Percentiles rank a stretch among this genome's conserved stretches.
Evolutionary conservation across 2,797 vertebrate genomes (phyloP).

Genomic region (Numenius phaeopus): DNA sequence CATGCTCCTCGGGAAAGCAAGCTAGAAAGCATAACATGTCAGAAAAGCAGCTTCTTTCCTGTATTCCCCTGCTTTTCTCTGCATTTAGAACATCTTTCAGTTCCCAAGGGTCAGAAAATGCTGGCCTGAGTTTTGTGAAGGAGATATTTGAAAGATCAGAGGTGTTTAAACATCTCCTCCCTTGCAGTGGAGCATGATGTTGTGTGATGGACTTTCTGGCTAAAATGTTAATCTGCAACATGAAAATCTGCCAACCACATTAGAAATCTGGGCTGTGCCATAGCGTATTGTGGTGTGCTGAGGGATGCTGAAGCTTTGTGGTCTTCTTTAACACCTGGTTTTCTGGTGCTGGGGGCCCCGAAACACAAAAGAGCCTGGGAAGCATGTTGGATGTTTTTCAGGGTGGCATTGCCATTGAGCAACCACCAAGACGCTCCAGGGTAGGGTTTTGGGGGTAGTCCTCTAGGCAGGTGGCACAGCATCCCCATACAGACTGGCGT

Average conservation of each 20-base stretch:
- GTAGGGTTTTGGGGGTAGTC: rapidly evolving
- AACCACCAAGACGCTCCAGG: background rate
- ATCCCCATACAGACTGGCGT: rapidly evolving
- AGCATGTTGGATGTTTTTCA: background rate
- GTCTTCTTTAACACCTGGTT: background rate
- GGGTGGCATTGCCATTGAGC: background rate
- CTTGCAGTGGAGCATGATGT: background rate
- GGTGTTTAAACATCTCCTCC: background rate
- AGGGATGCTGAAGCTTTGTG: background rate
- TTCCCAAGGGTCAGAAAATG: background rate
- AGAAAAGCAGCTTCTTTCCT: background rate
- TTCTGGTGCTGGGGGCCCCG: background rate
- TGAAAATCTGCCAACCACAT: background rate
- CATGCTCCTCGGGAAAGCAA: background rate
- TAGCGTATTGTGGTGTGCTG: rapidly evolving
- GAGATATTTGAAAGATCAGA: background rate
- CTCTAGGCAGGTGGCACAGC: background rate
- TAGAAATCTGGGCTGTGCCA: background rate
- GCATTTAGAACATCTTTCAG: background rate
- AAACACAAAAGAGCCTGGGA: background rate
- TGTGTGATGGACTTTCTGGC: background rate
- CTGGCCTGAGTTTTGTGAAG: background rate
- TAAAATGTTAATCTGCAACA: background rate
- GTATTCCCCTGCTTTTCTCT: background rate
- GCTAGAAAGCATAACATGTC: background rate